These are phyloP conservation scores for Stegophylla sp. DNA, from an alignment of 2,888 invertebrate species.

Conservation along the genomic window DNA sequence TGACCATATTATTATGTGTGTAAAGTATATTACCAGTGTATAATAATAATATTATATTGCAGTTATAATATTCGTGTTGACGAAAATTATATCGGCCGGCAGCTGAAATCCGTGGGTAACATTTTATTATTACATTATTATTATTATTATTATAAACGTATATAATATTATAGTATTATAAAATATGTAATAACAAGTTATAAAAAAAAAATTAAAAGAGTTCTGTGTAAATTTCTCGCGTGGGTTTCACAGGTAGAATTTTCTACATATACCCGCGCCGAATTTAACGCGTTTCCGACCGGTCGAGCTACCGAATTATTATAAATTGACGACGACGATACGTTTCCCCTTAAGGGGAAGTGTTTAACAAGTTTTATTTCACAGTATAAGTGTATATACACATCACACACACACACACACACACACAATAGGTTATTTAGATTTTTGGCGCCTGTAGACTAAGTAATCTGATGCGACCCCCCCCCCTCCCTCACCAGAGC, in stretches of 20 bases:
- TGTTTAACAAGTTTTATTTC: constrained; percentile 25
- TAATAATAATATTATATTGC: too few species aligned
- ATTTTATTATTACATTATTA: background rate
- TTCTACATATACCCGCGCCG: background rate
- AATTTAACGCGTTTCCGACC: constrained; percentile 29
- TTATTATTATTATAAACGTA: too few species aligned
- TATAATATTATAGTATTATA: too few species aligned
- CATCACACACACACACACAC: too few species aligned
- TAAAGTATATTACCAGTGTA: too few species aligned
- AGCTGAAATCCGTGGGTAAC: constrained; percentile 7
- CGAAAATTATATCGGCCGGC: constrained; percentile 2
- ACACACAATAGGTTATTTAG: background rate
- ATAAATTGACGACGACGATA: too few species aligned
- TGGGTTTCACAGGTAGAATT: constrained; percentile 8
- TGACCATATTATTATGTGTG: background rate
- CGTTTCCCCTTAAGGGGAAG: constrained; percentile 5
- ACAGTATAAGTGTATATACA: too few species aligned
- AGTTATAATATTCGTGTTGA: constrained; percentile 12
- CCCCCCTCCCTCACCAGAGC: too few species aligned
- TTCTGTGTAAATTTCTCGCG: background rate
- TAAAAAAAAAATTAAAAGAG: background rate
- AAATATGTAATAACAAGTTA: too few species aligned
- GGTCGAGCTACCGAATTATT: constrained; percentile 42
- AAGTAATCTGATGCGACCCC: too few species aligned
- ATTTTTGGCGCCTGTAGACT: too few species aligned